Percentiles rank a stretch among this genome's conserved stretches.
phyloP scores from a whole-genome alignment of 2,113 vertebrate species.

The Chloropsis hardwickii region DNA sequence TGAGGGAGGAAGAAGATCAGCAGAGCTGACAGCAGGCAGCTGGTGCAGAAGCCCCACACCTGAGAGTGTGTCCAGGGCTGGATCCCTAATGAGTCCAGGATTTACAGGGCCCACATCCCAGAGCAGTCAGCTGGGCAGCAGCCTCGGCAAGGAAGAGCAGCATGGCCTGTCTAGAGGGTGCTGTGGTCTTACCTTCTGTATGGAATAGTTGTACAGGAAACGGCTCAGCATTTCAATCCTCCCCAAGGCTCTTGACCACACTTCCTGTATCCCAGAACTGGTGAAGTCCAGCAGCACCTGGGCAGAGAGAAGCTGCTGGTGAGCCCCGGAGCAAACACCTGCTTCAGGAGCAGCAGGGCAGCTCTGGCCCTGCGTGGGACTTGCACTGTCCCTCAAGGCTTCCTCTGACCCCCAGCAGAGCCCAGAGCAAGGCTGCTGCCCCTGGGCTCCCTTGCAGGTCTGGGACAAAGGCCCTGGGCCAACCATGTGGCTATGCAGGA shows the following conservation, averaged over 20 bases:
- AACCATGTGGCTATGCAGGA: not conserved
- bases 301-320: not conserved
- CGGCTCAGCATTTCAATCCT: not conserved
- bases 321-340: accelerated
- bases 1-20: not conserved
- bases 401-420: not conserved
- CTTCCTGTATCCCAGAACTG: not conserved
- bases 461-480: not conserved
- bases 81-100: not conserved
- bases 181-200: not conserved
- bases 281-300: not conserved
- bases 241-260: not conserved
- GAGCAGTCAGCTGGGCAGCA: not conserved
- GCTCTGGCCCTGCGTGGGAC: accelerated
- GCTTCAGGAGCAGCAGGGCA: not conserved
- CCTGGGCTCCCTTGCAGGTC: accelerated
- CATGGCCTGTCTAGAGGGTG: not conserved
- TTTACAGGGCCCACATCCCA: not conserved
- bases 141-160: accelerated
- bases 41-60: not conserved
- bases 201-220: not conserved
- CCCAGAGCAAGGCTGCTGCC: not conserved
- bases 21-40: not conserved
- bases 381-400: not conserved
- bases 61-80: not conserved